phyloP scores from a whole-genome alignment of 2,888 invertebrate genomes.

The Kryphioiulus occultus region DNA sequence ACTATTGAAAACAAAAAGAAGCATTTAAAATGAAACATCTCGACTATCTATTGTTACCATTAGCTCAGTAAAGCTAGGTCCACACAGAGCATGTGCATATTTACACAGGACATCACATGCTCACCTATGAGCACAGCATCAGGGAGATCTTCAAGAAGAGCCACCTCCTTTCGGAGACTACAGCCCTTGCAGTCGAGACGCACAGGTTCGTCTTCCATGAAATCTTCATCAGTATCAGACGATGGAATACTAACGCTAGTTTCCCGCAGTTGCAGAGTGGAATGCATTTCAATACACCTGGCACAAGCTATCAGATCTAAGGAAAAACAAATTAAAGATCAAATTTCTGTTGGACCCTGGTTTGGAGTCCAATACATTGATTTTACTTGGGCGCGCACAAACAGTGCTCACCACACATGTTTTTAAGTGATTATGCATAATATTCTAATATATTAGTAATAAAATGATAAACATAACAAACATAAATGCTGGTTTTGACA shows the following conservation, averaged over 20 bases:
- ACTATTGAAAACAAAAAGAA: constrained; percentile 37
- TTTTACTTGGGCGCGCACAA: too few species aligned
- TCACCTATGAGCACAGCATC: constrained; percentile 73
- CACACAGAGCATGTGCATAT: background rate
- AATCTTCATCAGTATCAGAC: constrained; percentile 44
- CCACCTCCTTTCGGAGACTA: constrained; percentile 83
- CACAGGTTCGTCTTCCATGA: constrained; percentile 48
- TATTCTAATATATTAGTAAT: too few species aligned
- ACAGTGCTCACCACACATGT: too few species aligned
- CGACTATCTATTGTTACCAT: background rate
- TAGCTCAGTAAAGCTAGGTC: background rate
- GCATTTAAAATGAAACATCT: too few species aligned
- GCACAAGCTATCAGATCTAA: constrained; percentile 87
- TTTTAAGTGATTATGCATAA: too few species aligned
- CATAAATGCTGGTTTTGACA: background rate
- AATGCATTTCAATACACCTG: constrained; percentile 79
- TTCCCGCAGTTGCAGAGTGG: constrained; percentile 58
- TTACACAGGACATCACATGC: background rate
- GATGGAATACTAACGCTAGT: constrained; percentile 20
- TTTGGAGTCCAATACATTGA: too few species aligned
- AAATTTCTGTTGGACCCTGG: too few species aligned
- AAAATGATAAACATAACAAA: too few species aligned
- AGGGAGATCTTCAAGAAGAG: constrained; percentile 85
- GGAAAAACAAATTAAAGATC: constrained; percentile 50
- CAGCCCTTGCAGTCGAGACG: constrained; percentile 75